phyloP scores from a whole-genome alignment of 2,113 vertebrate species.

The Dasypus novemcinctus region DNA sequence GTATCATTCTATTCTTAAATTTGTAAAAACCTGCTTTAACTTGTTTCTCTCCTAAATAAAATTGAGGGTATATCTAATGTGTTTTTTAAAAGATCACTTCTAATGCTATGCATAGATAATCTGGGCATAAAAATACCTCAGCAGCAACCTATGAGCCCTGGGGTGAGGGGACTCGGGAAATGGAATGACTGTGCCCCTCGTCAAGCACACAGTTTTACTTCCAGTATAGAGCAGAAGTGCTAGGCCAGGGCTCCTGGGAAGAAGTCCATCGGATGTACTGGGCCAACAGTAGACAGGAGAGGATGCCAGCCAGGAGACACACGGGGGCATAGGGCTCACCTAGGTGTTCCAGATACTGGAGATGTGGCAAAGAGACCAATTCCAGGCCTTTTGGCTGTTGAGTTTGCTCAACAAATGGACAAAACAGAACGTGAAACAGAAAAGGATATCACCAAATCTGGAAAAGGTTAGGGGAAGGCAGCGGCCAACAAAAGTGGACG shows the following conservation, averaged over 20 bases:
- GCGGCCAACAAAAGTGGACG: not conserved
- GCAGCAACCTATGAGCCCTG: not conserved
- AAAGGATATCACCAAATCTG: not conserved
- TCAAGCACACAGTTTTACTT: not conserved
- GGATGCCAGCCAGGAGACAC: not conserved
- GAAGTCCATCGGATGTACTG: not conserved
- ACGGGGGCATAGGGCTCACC: not conserved
- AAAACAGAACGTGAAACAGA: not conserved
- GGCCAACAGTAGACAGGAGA: not conserved
- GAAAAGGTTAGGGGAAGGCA: not conserved
- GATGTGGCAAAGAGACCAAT: not conserved
- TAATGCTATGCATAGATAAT: not conserved
- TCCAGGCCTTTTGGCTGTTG: not conserved
- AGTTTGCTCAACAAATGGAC: not conserved
- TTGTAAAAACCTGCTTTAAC: not conserved
- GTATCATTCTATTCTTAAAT: not conserved
- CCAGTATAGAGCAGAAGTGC: not conserved
- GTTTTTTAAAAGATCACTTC: not conserved
- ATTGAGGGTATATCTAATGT: not conserved
- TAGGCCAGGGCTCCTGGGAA: not conserved
- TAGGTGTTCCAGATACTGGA: not conserved
- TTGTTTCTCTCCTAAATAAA: slow-evolving; percentile 32
- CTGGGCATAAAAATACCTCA: not conserved
- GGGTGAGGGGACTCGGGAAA: not conserved
- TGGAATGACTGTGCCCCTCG: not conserved